These are phyloP conservation scores for Drosophila prostipennis DNA, from an alignment of 2,888 invertebrate genomes.

Conservation along the genomic window DNA sequence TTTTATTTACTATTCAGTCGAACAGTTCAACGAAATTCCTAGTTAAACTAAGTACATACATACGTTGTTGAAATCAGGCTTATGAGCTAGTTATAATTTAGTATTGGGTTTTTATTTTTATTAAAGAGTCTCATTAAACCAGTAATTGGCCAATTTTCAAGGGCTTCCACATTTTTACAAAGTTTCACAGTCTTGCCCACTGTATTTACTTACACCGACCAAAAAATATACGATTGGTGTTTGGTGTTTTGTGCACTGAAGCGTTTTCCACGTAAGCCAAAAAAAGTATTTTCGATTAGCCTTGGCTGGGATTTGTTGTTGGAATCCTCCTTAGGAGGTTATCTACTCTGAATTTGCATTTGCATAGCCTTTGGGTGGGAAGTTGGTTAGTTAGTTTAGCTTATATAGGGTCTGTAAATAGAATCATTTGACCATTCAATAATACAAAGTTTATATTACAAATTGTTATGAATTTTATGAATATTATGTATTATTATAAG, in stretches of 20 bases:
- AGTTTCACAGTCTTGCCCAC: not conserved
- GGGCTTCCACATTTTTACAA: conserved; percentile 3
- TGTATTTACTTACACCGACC: not conserved
- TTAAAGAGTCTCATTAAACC: not conserved
- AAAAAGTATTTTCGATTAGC: conserved; percentile 20
- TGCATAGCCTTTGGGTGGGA: not conserved
- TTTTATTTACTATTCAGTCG: not conserved
- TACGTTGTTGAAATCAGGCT: not conserved
- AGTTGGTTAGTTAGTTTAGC: not conserved
- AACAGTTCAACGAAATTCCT: conserved; percentile 3
- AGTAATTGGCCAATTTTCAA: conserved; percentile 12
- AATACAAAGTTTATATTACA: too few species aligned
- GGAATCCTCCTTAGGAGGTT: conserved; percentile 6
- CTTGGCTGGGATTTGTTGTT: conserved; percentile 17
- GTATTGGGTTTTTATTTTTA: not conserved
- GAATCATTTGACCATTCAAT: too few species aligned
- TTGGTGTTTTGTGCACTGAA: conserved; percentile 32
- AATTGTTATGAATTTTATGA: too few species aligned
- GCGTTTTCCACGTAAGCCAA: conserved; percentile 30
- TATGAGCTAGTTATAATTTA: not conserved
- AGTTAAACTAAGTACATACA: too few species aligned
- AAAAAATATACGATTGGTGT: conserved; percentile 1
- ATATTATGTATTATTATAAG: too few species aligned
- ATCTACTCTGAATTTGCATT: conserved; percentile 5
- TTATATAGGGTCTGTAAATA: conserved; percentile 1